Conservation (phyloP, 1,140 invertebrate species). For the Rhagoletis pomonella region DNA sequence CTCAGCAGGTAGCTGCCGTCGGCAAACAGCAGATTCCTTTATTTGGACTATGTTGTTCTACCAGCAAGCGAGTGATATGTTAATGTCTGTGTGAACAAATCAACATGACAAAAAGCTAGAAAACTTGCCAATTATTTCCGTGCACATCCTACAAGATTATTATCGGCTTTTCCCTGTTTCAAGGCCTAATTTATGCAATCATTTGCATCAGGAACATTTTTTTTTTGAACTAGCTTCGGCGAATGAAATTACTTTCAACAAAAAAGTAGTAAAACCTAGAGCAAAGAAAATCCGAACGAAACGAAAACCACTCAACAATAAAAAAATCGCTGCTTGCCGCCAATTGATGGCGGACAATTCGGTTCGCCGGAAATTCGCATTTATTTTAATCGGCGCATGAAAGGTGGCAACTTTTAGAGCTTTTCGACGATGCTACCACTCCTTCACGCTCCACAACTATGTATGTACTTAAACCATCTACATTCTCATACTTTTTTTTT, state of each 20-base stretch:
- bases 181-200: conserved; percentile 27
- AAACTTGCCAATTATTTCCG: conserved; percentile 27
- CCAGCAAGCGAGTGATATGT: too few relatives aligned
- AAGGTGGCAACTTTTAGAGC: conserved; percentile 12
- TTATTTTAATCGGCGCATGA: conserved; percentile 51
- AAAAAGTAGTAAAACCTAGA: background rate
- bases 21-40: too few relatives aligned
- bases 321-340: background rate
- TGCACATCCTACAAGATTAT: background rate
- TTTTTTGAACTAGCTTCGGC: background rate
- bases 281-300: background rate
- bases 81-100: background rate
- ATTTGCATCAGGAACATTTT: conserved; percentile 38
- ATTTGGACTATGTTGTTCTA: too few relatives aligned
- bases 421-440: background rate
- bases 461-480: too few relatives aligned
- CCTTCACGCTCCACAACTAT: too few relatives aligned
- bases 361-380: conserved; percentile 46
- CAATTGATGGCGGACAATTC: background rate
- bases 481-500: background rate
- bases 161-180: background rate
- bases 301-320: background rate
- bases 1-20: too few relatives aligned
- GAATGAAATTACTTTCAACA: conserved; percentile 24
- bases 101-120: background rate